A percentile compares a stretch with the other conserved stretches of the same genome.
These are phyloP conservation scores for Microtus pennsylvanicus DNA, from an alignment of 2,113 vertebrate species.

Conservation along the genomic window DNA sequence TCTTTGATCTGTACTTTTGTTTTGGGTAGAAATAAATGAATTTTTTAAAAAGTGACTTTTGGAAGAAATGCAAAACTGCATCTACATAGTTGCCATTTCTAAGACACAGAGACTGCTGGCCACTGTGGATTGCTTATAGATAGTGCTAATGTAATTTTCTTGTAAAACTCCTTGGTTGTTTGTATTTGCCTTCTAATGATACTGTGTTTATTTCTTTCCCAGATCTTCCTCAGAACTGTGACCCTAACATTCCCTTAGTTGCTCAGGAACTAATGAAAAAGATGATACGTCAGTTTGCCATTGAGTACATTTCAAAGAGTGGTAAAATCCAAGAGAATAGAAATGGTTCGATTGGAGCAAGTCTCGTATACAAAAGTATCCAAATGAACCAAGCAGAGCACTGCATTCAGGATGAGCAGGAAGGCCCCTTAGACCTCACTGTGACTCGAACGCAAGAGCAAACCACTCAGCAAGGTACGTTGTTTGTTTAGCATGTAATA, in stretches of 20 bases:
- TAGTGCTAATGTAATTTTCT: conserved; percentile 55
- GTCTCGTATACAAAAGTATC: conserved; percentile 89
- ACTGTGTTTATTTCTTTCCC: conserved; percentile 81
- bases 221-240: conserved; percentile 97
- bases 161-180: conserved; percentile 39
- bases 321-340: conserved; percentile 92
- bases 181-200: conserved; percentile 67
- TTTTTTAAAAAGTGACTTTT: conserved; percentile 18
- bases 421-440: conserved; percentile 98
- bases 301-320: conserved; percentile 98
- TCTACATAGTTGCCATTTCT: not conserved
- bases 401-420: conserved; percentile 91
- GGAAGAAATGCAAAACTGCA: not conserved
- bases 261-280: conserved; percentile 99
- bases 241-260: conserved; percentile 97
- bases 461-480: conserved; percentile 93
- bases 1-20: conserved; percentile 45
- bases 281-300: conserved; percentile 99
- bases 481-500: not conserved
- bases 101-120: not conserved
- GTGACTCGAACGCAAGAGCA: conserved; percentile 93
- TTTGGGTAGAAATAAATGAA: conserved; percentile 39
- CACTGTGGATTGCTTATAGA: not conserved
- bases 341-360: conserved; percentile 91
- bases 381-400: conserved; percentile 90